Evolutionary conservation across 2,888 invertebrate genomes (phyloP), one percentile per base, ranked within the genome.

Genomic region (Chouioia cunea): DNA sequence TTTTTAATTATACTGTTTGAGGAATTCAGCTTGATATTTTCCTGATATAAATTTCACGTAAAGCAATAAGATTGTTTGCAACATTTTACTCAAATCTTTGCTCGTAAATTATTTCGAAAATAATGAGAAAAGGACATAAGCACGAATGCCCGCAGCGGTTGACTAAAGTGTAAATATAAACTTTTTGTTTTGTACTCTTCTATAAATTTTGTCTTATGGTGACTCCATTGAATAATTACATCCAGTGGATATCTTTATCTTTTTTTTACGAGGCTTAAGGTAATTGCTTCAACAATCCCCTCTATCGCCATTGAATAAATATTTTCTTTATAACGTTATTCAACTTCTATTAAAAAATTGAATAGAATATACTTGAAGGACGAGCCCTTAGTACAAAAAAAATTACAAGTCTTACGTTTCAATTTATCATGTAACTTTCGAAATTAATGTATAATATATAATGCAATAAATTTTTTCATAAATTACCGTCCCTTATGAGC

Each of bases 181-280:
- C 79, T 70, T 69, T 60, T 72, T 53, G 46, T 66, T 83, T 84
- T 84, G 83, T 84, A 83, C 84, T 84, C 77, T 83, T 81, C 81
- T 83, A 83, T 79, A 76, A 82, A 81, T 78, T 79, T 78, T 74
- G 48, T 50, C 54, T 74, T 75, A 74, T 73, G 75, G 74, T 76
- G 80, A 76, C 71, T 78, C 78, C 77, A 77, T 65, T 71, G 74
- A 75, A 75, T 75, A 72, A 76, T 79, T 71, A 75, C 16, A 56
- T 68, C 0, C n/a, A 59, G 46, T 60, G 10, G n/a, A 16, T 56
- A 44, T 52, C 12, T 46, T n/a, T n/a, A n/a, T n/a, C n/a, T n/a
- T n/a, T n/a, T 36, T 36, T 36, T 36, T 12, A 36, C 12, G 36
- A 36, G 36, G 12, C 36, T 3, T 36, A 10, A 36, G 6, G 70